Evolutionary conservation across 2,113 vertebrate genomes (phyloP).

Genomic region (Colius striatus): DNA sequence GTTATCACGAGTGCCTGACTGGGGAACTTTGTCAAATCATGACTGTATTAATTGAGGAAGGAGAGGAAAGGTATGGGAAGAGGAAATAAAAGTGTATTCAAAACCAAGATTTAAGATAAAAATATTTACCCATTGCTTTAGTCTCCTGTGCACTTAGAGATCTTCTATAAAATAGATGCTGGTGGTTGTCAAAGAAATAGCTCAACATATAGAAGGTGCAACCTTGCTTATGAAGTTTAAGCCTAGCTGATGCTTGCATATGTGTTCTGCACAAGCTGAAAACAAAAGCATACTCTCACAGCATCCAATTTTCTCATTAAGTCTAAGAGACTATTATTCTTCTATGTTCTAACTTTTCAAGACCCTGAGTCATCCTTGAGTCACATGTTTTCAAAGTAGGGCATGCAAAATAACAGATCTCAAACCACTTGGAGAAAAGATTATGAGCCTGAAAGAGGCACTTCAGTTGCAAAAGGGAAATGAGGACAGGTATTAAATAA

Average conservation of each 20-base stretch:
- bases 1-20: neutral
- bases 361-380: constrained; percentile 4
- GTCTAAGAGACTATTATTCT: neutral
- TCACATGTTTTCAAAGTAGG: constrained; percentile 1
- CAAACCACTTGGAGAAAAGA: neutral
- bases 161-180: neutral
- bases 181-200: neutral
- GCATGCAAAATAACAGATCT: constrained; percentile 1
- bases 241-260: neutral
- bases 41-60: neutral
- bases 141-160: neutral
- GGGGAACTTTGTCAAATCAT: neutral
- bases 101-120: neutral
- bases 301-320: neutral
- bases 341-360: neutral
- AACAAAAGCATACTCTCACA: neutral
- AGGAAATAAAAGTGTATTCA: neutral
- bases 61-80: neutral
- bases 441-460: constrained; percentile 17
- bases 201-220: neutral
- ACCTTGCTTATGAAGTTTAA: neutral
- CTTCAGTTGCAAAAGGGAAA: neutral
- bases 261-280: neutral
- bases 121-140: neutral
- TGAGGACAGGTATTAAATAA: constrained; percentile 46